Percentiles rank a stretch among this genome's conserved stretches.
Conservation (phyloP, 2,888 invertebrate species). For the Timandra comae region DNA sequence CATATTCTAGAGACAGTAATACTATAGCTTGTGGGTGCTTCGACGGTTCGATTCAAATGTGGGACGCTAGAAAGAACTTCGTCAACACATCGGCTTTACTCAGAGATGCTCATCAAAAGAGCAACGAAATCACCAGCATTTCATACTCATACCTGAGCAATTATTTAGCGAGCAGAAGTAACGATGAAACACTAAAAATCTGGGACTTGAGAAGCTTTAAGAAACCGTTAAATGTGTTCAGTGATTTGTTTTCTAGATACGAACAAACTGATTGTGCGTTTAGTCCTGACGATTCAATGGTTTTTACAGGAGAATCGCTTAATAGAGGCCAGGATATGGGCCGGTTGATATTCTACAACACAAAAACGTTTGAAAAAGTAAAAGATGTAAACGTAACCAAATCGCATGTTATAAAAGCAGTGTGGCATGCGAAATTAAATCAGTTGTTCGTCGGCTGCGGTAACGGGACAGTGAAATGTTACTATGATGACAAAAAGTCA, state of each 20-base stretch:
- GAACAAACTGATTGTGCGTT: constrained; percentile 89
- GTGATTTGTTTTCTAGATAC: constrained; percentile 87
- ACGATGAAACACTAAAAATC: constrained; percentile 95
- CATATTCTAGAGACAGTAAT: constrained; percentile 90
- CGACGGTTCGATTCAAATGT: constrained; percentile 97
- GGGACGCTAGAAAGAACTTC: constrained; percentile 95
- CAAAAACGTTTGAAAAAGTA: constrained; percentile 84
- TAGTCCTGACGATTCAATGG: constrained; percentile 93
- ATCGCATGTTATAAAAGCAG: constrained; percentile 89
- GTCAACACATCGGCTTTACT: constrained; percentile 90
- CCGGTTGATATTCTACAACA: constrained; percentile 86
- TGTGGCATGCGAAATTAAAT: constrained; percentile 99
- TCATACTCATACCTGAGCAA: constrained; percentile 92
- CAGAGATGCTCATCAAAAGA: constrained; percentile 87
- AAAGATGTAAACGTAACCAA: constrained; percentile 85
- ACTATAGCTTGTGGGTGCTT: constrained; percentile 93
- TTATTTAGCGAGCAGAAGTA: constrained; percentile 86
- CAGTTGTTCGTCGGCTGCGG: constrained; percentile 96
- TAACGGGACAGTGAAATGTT: constrained; percentile 92
- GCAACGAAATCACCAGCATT: constrained; percentile 88
- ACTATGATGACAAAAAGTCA: constrained; percentile 92
- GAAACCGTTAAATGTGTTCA: constrained; percentile 82
- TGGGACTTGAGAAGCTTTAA: constrained; percentile 95
- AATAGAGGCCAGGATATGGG: constrained; percentile 80
- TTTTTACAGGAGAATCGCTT: constrained; percentile 92